Base-by-base conservation (phyloP, 1,140 invertebrate species). In the Ceratina japonica region DNA sequence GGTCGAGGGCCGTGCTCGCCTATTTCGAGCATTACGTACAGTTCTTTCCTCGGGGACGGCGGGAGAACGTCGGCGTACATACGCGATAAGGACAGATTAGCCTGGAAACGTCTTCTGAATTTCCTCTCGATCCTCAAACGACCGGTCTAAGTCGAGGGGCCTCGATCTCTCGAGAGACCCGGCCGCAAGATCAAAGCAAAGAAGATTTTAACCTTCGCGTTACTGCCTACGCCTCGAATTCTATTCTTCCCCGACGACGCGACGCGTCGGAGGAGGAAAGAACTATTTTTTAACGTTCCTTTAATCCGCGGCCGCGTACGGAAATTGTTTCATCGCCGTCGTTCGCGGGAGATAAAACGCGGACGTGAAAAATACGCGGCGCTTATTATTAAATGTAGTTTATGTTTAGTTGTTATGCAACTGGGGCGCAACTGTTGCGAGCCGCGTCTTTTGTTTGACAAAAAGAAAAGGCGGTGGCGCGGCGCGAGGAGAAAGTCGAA, bases 41-140 rank as follows among this genome's bases (percentile, higher is more conserved):
- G 37, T 18, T 63, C 31, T 65, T 27, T 16, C 20, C 31, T 75
- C 22, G 20, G 31, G 31, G 24, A 59, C n/a, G 18, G 44, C 70
- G 51, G n/a, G 22, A 64, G 70, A 27, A 63, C 68, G 24, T 63
- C 54, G 49, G 20, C 44, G 27, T 44, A 15, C n/a, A 49, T 24
- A 10, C 54, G 58, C 8, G 68, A 78, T 78, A 72, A 78, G 20
- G 58, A 78, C 27, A 27, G 68, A 78, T 78, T 78, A 78, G 68
- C 75, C 75, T 78, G 49, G 75, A 78, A 63, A 72, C 75, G 75
- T 77, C 66, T 18, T 7, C 16, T 22, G 24, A 61, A 62, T 70
- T 44, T 58, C 44, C 22, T 66, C 27, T 51, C 56, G 75, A 58
- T 54, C 31, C n/a, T 4, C 31, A 16, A n/a, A 44, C 31, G 62